Percentiles rank a stretch among this genome's conserved stretches.
phyloP scores from a whole-genome alignment of 30 jellyfish, hydroid and myxozoan species.

The Phacellophora camtschatica region DNA sequence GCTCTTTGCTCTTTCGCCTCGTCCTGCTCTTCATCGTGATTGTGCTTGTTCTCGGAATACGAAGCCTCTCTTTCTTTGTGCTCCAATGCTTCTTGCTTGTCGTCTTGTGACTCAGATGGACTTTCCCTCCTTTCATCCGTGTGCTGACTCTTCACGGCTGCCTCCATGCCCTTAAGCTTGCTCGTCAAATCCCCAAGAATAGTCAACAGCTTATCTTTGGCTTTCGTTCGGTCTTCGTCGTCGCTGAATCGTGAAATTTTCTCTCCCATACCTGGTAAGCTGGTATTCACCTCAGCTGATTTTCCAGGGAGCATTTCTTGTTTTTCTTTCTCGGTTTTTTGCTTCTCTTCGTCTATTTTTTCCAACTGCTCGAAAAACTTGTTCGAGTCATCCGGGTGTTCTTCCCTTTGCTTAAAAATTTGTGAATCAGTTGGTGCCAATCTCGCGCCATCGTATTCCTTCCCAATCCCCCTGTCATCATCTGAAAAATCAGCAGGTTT shows the following conservation, averaged over 20 bases:
- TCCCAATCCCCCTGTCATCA: slow-evolving; percentile 50
- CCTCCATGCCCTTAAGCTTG: slow-evolving; percentile 93
- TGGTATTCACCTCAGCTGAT: slow-evolving; percentile 4
- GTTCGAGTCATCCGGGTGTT: slow-evolving; percentile 32
- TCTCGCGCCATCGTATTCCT: slow-evolving; percentile 52
- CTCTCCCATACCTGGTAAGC: not conserved
- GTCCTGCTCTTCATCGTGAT: not conserved
- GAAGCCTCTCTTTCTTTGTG: not conserved
- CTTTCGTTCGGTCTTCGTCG: slow-evolving; percentile 69
- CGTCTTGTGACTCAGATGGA: not conserved
- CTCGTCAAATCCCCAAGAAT: slow-evolving; percentile 84
- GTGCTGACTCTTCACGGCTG: slow-evolving; percentile 68
- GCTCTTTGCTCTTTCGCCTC: slow-evolving; percentile 8
- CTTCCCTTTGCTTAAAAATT: not conserved
- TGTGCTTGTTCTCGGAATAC: not conserved
- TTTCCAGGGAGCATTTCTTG: slow-evolving; percentile 16
- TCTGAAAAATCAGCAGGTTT: not conserved
- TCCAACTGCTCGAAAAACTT: slow-evolving; percentile 72
- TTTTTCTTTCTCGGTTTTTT: slow-evolving; percentile 33
- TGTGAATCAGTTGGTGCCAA: slow-evolving; percentile 40
- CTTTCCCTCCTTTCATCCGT: slow-evolving; percentile 51
- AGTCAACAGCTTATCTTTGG: slow-evolving; percentile 78
- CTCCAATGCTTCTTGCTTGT: not conserved
- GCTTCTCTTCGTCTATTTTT: slow-evolving; percentile 63
- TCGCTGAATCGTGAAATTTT: slow-evolving; percentile 4